Evolutionary conservation across 2,797 vertebrate species (phyloP).

Genomic region (Morus bassanus): DNA sequence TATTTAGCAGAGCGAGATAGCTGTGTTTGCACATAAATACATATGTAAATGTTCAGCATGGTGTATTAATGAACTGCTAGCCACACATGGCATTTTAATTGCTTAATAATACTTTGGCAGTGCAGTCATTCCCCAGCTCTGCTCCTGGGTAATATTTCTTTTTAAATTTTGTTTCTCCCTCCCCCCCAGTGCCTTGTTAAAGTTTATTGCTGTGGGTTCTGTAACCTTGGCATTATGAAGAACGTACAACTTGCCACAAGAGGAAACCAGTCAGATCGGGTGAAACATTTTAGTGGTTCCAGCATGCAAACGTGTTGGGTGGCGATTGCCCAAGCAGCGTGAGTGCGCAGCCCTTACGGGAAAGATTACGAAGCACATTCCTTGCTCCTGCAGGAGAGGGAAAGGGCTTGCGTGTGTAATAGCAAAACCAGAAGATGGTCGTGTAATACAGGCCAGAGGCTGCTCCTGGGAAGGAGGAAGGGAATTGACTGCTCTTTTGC

Average conservation of each 20-base stretch:
- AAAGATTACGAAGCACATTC: slow-evolving; percentile 43
- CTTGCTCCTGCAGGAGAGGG: slow-evolving; percentile 1
- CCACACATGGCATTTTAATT: not conserved
- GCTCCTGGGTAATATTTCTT: not conserved
- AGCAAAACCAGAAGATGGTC: not conserved
- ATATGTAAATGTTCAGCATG: not conserved
- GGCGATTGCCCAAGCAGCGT: not conserved
- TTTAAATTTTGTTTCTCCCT: not conserved
- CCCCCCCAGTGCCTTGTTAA: not conserved
- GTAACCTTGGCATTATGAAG: not conserved
- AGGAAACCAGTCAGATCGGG: not conserved
- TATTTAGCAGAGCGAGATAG: not conserved
- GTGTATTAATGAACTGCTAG: not conserved
- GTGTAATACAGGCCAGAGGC: not conserved
- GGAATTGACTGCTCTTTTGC: not conserved
- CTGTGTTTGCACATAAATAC: not conserved
- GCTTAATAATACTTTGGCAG: not conserved
- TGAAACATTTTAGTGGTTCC: not conserved
- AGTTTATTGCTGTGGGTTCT: not conserved
- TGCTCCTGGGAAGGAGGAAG: not conserved
- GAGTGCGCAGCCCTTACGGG: not conserved
- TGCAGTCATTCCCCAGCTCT: not conserved
- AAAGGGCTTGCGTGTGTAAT: not conserved
- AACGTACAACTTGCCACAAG: not conserved
- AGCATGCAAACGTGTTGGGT: not conserved